Evolutionary conservation across 2,113 vertebrate species (phyloP), one percentile per base, ranked within the genome.

Genomic region (Holacanthus passer): DNA sequence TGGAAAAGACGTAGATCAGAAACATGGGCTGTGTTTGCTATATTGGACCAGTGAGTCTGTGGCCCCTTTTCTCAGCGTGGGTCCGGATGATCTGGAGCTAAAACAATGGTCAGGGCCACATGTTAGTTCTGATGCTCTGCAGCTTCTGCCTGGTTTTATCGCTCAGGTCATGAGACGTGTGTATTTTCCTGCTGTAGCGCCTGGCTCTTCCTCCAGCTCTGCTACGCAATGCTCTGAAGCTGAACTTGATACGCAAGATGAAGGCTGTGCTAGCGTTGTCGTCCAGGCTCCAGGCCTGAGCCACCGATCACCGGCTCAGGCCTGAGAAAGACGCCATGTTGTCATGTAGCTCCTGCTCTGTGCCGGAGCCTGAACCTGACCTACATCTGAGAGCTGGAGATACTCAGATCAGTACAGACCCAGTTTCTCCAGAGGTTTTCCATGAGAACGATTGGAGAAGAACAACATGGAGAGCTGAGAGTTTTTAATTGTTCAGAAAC

Each of bases 331-430:
- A 45, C 24, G 71, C 59, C 75, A 71, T 84, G 71, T 55, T 83
- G 69, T 77, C 43, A 39, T 85, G 73, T 6, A 68, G 60, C 29
- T 19, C 3, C 31, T 73, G 73, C 12, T 67, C 73, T 3, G 60
- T 79, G 10, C 74, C 77, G 78, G 43, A 76, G 32, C 59, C 37
- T 64, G 47, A 81, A 74, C 63, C 24, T 86, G 73, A 87, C 78
- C 83, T 22, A 73, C 69, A 71, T 76, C 77, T 58, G 71, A 82
- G 12, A 50, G 37, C 77, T 74, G 50, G 1, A 75, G 47, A 41
- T 8, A 50, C 66, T 37, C 12, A 55, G 27, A 31, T 1, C 48
- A 0, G 19, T 6, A 5, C 68, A 52, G 24, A 73, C 41, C n/a
- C 16, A 5, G 6, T 24, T 52, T 43, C 13, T 53, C 53, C 11